These are phyloP conservation scores for Spisula subtruncata DNA, from an alignment of 2,888 invertebrate species.

Conservation along the genomic window DNA sequence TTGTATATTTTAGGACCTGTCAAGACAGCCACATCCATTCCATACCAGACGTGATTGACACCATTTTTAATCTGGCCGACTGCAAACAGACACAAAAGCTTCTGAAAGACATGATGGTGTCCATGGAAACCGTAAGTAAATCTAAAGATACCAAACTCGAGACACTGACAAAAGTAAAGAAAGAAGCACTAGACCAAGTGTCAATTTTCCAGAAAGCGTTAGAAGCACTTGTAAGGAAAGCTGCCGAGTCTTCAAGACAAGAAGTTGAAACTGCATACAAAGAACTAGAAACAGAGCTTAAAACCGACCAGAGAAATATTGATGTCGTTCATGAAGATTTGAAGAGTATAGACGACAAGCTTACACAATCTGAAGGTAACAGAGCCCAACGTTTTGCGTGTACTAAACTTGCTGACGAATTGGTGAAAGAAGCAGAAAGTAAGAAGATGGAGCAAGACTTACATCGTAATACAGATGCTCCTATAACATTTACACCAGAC, in stretches of 20 bases:
- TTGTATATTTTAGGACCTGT: slow-evolving; percentile 27
- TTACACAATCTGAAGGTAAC: slow-evolving; percentile 22
- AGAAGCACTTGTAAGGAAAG: not conserved
- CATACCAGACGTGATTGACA: slow-evolving; percentile 28
- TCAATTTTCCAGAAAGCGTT: not conserved
- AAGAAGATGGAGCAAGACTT: not conserved
- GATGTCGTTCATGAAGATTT: not conserved
- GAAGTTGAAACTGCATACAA: not conserved
- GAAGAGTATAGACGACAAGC: not conserved
- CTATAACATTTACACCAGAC: not conserved
- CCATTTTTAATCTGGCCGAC: slow-evolving; percentile 1
- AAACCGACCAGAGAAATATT: not conserved
- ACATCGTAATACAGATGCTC: not conserved
- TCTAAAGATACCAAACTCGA: not conserved
- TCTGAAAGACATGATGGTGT: slow-evolving; percentile 9
- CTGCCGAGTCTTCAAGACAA: not conserved
- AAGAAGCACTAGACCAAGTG: not conserved
- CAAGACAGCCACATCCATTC: slow-evolving; percentile 24
- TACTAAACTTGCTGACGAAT: not conserved
- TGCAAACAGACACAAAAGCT: not conserved
- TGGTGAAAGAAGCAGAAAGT: not conserved
- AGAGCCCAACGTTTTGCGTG: slow-evolving; percentile 33
- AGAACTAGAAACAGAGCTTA: not conserved
- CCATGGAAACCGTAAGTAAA: not conserved
- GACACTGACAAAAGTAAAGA: not conserved